Percentiles rank a stretch among this genome's conserved stretches.
These are phyloP conservation scores for Helobdella robusta DNA, from an alignment of 2,888 invertebrate species.

Conservation along the genomic window DNA sequence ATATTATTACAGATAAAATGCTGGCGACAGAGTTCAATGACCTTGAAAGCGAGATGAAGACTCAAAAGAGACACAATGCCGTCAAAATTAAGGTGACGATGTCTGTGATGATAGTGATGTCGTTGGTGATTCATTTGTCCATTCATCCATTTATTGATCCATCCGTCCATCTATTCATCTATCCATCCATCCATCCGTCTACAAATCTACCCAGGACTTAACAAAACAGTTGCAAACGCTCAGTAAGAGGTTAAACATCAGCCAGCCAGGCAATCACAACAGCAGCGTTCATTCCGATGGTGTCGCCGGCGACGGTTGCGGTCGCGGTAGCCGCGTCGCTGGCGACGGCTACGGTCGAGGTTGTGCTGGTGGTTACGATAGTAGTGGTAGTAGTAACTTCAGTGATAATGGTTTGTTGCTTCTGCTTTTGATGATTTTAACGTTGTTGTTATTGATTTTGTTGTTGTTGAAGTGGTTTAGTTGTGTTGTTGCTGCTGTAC, in stretches of 20 bases:
- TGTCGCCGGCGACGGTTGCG: neutral
- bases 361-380: neutral
- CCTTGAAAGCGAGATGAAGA: slow-evolving; percentile 8
- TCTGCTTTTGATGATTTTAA: no score
- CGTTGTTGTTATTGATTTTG: no score
- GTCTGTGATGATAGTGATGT: neutral
- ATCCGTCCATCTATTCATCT: no score
- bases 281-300: neutral
- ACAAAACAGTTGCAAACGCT: slow-evolving; percentile 17
- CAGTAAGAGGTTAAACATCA: neutral
- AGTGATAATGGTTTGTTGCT: slow-evolving; percentile 16
- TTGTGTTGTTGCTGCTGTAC: no score
- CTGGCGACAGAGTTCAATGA: slow-evolving; percentile 8
- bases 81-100: slow-evolving; percentile 7
- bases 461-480: no score
- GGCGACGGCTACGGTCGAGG: neutral
- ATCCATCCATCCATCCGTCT: neutral
- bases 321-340: no score
- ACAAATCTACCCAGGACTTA: slow-evolving; percentile 7
- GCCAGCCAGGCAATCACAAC: neutral
- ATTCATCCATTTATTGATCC: no score
- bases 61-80: neutral
- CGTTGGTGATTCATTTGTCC: neutral
- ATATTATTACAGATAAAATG: slow-evolving; percentile 2
- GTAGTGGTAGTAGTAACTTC: slow-evolving; percentile 23